A percentile compares a stretch with the other conserved stretches of the same genome.
Conservation (phyloP, 1,140 invertebrate species). For the Hesperophylax magnus region DNA sequence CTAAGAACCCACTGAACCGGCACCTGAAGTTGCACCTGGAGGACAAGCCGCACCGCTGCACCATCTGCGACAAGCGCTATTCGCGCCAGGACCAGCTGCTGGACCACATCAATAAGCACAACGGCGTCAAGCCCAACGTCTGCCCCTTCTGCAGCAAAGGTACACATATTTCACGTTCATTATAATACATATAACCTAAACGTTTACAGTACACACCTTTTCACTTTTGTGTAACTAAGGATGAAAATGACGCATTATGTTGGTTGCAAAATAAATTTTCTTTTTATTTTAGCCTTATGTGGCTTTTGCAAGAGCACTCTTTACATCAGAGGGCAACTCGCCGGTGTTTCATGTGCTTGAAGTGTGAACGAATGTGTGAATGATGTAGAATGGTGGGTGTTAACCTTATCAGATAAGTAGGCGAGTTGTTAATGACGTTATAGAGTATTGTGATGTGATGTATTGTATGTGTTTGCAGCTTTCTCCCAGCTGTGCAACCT, state of each 20-base stretch:
- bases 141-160: constrained; percentile 74
- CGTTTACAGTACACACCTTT: not conserved
- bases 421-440: no score
- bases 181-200: not conserved
- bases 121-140: constrained; percentile 72
- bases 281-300: no score
- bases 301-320: no score
- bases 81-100: constrained; percentile 71
- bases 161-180: constrained; percentile 51
- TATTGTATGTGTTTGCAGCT: constrained; percentile 59
- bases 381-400: no score
- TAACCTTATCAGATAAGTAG: no score
- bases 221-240: not conserved
- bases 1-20: constrained; percentile 63
- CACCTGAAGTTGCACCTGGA: constrained; percentile 65
- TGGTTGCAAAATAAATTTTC: no score
- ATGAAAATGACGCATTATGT: no score
- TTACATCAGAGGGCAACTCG: no score
- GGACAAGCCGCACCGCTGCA: constrained; percentile 63
- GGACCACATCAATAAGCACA: constrained; percentile 72
- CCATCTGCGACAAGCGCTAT: constrained; percentile 70
- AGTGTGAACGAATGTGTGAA: no score
- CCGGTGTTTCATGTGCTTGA: no score
- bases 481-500: constrained; percentile 68
- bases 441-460: no score